A percentile compares a stretch with the other conserved stretches of the same genome.
Evolutionary conservation across 2,888 invertebrate species (phyloP).

Genomic region (Autographa gamma): DNA sequence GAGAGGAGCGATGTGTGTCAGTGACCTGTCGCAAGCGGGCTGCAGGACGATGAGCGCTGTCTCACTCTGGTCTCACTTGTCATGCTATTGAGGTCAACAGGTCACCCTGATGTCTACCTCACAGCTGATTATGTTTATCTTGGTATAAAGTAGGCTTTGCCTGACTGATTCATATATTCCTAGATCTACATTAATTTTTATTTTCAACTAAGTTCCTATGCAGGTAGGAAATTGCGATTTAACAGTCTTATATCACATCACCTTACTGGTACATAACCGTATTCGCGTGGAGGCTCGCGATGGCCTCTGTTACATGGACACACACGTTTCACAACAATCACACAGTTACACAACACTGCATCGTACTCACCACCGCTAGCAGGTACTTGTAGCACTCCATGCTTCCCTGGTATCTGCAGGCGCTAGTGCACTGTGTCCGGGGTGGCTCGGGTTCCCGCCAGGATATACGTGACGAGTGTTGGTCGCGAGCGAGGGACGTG

Average conservation of each 20-base stretch:
- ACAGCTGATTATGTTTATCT: neutral
- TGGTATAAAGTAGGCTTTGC: neutral
- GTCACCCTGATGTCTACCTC: slow-evolving; percentile 15
- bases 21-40: slow-evolving; percentile 18
- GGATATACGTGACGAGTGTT: neutral
- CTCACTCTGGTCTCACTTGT: no score
- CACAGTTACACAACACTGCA: slow-evolving; percentile 20
- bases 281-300: neutral
- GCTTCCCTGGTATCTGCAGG: neutral
- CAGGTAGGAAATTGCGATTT: neutral
- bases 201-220: neutral
- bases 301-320: slow-evolving; percentile 28
- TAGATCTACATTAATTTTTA: neutral
- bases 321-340: slow-evolving; percentile 38
- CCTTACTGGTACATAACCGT: neutral
- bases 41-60: neutral
- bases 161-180: neutral
- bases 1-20: slow-evolving; percentile 21
- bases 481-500: neutral
- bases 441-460: neutral
- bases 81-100: slow-evolving; percentile 11
- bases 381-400: slow-evolving; percentile 6
- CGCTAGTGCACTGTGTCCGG: neutral
- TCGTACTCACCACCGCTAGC: slow-evolving; percentile 22
- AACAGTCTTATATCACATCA: neutral